Percentiles rank a stretch among this genome's conserved stretches.
Conservation (phyloP, 2,113 vertebrate genomes). For the Phalacrocorax carbo region DNA sequence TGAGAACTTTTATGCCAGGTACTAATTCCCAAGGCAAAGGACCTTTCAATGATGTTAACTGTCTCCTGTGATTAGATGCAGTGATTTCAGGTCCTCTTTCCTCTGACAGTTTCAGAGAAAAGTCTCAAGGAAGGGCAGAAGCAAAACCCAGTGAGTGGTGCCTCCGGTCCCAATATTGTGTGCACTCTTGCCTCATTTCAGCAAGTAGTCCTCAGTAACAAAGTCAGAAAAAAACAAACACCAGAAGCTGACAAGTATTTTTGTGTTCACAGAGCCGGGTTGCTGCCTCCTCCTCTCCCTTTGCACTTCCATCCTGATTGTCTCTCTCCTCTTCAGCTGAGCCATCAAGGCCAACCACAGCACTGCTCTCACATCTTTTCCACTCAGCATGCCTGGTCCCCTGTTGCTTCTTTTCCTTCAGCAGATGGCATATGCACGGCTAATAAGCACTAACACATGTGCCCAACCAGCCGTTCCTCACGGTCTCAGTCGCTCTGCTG, state of each 20-base stretch:
- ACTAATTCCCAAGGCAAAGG: background rate
- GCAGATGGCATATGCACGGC: background rate
- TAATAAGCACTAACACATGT: background rate
- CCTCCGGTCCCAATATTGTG: background rate
- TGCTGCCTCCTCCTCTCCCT: background rate
- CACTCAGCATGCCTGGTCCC: too few relatives aligned
- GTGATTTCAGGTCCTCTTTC: background rate
- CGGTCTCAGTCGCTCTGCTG: accelerated
- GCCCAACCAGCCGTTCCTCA: background rate
- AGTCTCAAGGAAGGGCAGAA: background rate
- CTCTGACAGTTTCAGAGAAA: background rate
- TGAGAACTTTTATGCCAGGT: background rate
- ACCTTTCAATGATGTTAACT: background rate
- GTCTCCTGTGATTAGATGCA: background rate
- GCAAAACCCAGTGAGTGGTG: background rate
- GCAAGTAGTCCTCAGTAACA: background rate
- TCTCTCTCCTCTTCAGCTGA: background rate
- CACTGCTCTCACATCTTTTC: background rate
- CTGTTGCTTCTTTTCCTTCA: background rate
- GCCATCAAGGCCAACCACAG: background rate
- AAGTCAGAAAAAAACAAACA: background rate
- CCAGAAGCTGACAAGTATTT: background rate
- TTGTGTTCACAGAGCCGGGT: background rate
- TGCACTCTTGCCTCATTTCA: background rate
- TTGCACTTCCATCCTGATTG: background rate